These are phyloP conservation scores for Oceanites oceanicus DNA, from an alignment of 2,113 vertebrate genomes.

Conservation along the genomic window DNA sequence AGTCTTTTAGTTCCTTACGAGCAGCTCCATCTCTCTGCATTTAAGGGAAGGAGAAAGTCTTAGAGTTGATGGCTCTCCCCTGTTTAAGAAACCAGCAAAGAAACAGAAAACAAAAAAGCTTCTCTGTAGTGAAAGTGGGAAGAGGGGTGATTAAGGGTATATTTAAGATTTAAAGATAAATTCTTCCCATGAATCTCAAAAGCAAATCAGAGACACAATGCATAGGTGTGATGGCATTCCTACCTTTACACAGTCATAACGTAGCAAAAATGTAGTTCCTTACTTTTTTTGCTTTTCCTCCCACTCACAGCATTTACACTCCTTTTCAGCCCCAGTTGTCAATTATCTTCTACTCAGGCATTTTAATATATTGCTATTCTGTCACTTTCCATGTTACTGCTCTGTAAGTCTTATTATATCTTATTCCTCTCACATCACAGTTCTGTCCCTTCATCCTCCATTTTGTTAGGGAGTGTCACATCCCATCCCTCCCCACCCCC, in stretches of 20 bases:
- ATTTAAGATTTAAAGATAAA: background rate
- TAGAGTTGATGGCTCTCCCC: background rate
- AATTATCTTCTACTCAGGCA: background rate
- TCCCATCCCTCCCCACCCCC: too few species aligned
- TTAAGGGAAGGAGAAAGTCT: background rate
- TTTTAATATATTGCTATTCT: background rate
- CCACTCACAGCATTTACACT: background rate
- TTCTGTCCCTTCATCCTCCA: background rate
- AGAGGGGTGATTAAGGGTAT: background rate
- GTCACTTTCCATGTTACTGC: background rate
- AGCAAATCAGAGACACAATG: background rate
- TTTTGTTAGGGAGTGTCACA: background rate
- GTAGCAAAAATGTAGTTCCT: background rate
- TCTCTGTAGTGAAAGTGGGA: background rate
- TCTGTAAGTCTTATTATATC: background rate
- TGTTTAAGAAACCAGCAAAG: background rate
- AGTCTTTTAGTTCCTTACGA: background rate
- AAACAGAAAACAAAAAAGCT: background rate
- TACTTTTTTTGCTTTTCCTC: background rate
- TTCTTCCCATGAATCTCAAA: background rate
- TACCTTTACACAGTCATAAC: background rate
- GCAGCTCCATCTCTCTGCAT: background rate
- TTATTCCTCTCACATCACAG: background rate
- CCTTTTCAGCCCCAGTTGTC: background rate
- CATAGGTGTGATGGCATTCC: background rate